These are phyloP conservation scores for Eupelmus urozonus DNA, from an alignment of 2,888 invertebrate species.

Conservation along the genomic window DNA sequence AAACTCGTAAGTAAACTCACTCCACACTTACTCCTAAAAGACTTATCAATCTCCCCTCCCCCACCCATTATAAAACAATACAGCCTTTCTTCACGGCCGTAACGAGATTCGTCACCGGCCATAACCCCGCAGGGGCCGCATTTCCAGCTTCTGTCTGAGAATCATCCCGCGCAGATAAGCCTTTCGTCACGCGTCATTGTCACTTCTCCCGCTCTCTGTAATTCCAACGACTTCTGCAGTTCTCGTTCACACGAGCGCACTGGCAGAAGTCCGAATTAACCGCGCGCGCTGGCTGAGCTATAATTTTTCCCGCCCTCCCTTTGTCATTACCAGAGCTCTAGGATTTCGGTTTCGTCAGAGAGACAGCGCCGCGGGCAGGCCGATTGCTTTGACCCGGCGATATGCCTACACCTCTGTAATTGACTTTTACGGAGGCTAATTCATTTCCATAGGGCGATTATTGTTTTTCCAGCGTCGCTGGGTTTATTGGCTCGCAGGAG, in stretches of 20 bases:
- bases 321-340: slow-evolving; percentile 22
- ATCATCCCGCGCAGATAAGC: neutral
- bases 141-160: neutral
- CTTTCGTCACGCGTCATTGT: neutral
- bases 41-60: no score
- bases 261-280: slow-evolving; percentile 48
- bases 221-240: neutral
- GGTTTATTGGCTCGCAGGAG: no score
- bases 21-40: no score
- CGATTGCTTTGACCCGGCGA: slow-evolving; percentile 17
- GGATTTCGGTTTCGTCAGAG: slow-evolving; percentile 30
- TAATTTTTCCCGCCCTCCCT: slow-evolving; percentile 25
- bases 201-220: no score
- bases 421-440: slow-evolving; percentile 30
- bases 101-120: no score
- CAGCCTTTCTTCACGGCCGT: no score
- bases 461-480: neutral
- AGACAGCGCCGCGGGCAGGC: slow-evolving; percentile 14
- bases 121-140: no score
- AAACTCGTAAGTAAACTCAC: no score
- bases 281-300: neutral
- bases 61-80: neutral
- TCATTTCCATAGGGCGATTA: slow-evolving; percentile 19
- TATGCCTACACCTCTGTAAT: slow-evolving; percentile 13
- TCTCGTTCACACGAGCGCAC: slow-evolving; percentile 35